Percentiles rank a stretch among this genome's conserved stretches.
phyloP scores from a whole-genome alignment of 2,797 vertebrate genomes.

The Macroramphosus scolopax region DNA sequence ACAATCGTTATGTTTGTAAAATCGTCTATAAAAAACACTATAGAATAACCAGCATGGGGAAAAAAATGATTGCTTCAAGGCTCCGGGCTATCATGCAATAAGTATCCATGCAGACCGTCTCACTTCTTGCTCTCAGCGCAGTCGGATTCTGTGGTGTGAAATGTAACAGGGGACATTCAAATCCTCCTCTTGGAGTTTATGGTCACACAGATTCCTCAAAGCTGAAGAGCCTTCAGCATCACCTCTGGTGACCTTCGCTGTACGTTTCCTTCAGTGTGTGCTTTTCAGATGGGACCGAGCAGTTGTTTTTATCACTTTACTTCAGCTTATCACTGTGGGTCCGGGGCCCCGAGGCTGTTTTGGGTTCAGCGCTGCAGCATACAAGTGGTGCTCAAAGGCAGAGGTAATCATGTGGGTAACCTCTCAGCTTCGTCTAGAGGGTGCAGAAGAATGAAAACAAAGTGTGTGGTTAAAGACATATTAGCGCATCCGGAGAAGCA shows the following conservation, averaged over 20 bases:
- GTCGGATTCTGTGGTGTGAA: constrained; percentile 38
- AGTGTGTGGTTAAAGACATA: not conserved
- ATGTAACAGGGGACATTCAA: constrained; percentile 18
- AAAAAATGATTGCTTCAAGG: constrained; percentile 33
- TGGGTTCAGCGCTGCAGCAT: constrained; percentile 44
- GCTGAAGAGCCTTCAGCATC: constrained; percentile 21
- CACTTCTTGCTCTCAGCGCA: constrained; percentile 34
- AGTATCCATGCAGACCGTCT: constrained; percentile 70
- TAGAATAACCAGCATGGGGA: constrained; percentile 26
- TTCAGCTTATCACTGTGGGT: constrained; percentile 33
- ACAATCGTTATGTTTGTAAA: too few relatives aligned
- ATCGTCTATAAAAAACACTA: constrained; percentile 23
- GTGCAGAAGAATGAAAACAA: constrained; percentile 22
- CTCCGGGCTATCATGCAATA: constrained; percentile 69
- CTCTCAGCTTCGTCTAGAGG: constrained; percentile 75
- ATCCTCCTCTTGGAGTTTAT: constrained; percentile 14
- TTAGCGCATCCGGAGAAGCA: too few relatives aligned
- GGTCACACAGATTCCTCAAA: constrained; percentile 23
- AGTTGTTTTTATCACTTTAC: constrained; percentile 9
- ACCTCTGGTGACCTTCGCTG: constrained; percentile 13
- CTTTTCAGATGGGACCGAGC: constrained; percentile 26
- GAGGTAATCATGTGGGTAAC: constrained; percentile 75
- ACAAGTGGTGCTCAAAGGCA: constrained; percentile 29
- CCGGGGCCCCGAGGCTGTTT: constrained; percentile 39
- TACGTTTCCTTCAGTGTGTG: constrained; percentile 9